A percentile compares a stretch with the other conserved stretches of the same genome.
Evolutionary conservation across 2,888 invertebrate genomes (phyloP).

Genomic region (Drosophila pullipes): DNA sequence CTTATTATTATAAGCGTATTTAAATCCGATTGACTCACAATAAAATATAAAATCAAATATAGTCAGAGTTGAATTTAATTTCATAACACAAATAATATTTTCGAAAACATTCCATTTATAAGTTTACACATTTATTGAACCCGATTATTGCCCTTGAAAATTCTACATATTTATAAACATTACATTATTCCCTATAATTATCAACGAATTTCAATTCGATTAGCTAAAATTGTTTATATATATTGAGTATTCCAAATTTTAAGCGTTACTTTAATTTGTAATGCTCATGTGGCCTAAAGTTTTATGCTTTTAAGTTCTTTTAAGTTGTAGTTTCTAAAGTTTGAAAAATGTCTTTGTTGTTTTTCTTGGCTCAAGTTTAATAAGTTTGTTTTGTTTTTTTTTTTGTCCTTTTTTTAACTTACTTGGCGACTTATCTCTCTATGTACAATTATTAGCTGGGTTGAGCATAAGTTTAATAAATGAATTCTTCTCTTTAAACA

Average conservation of each 20-base stretch:
- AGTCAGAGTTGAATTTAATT: background rate
- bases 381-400: background rate
- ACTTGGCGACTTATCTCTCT: background rate
- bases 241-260: background rate
- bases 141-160: background rate
- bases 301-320: background rate
- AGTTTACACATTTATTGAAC: background rate
- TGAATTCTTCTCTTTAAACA: background rate
- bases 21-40: background rate
- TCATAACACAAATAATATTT: background rate
- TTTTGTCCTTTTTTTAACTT: background rate
- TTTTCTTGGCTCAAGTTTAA: background rate
- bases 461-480: background rate
- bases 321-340: background rate
- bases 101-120: background rate
- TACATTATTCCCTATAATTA: background rate
- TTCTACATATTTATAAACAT: background rate
- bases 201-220: background rate
- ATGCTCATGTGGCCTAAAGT: background rate
- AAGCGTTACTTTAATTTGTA: background rate
- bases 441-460: background rate
- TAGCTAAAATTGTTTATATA: background rate
- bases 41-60: background rate
- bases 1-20: background rate
- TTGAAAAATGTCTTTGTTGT: background rate